Evolutionary conservation across 2,888 invertebrate species (phyloP), one percentile per base, ranked within the genome.

Genomic region (Acholoe squamosa): DNA sequence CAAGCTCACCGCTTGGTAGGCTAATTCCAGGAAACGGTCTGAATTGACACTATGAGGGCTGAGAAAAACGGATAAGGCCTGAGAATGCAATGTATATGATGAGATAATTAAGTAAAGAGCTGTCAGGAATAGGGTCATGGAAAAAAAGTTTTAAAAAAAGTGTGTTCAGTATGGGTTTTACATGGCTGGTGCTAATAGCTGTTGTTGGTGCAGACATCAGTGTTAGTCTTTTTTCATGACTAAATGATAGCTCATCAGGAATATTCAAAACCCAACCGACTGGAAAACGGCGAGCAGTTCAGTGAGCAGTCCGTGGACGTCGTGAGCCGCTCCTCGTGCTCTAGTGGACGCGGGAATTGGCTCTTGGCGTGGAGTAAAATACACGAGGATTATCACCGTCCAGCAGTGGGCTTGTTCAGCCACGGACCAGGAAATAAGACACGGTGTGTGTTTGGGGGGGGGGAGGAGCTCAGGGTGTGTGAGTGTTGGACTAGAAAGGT

Each of bases 361-460:
- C 67, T 67, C n/a, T 67, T n/a, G n/a, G n/a, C 14, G 14, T 25
- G 54, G 67, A n/a, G 54, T n/a, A 67, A 67, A 67, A 67, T 67
- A n/a, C 14, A 7, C 14, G 22, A n/a, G n/a, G 67, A 67, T 67
- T 67, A 67, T 67, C 67, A 25, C 67, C 16, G 67, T 7, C 67
- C 67, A n/a, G 67, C 67, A 67, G 67, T 7, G 54, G 54, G 19
- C 54, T 10, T 10, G 12, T 7, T n/a, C 67, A 12, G 67, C 14
- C 67, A 10, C 10, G 12, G 54, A 67, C 67, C 16, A 67, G 67
- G 67, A 67, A 67, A 67, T 67, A 67, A 67, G 67, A 67, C 19
- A n/a, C 19, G 54, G 54, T 54, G 54, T 54, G 12, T 67, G 67
- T 16, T 12, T 7, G 12, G n/a, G 14, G n/a, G n/a, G n/a, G n/a